Evolutionary conservation across 1,140 invertebrate species (phyloP).

Genomic region (Onthophagus taurus): DNA sequence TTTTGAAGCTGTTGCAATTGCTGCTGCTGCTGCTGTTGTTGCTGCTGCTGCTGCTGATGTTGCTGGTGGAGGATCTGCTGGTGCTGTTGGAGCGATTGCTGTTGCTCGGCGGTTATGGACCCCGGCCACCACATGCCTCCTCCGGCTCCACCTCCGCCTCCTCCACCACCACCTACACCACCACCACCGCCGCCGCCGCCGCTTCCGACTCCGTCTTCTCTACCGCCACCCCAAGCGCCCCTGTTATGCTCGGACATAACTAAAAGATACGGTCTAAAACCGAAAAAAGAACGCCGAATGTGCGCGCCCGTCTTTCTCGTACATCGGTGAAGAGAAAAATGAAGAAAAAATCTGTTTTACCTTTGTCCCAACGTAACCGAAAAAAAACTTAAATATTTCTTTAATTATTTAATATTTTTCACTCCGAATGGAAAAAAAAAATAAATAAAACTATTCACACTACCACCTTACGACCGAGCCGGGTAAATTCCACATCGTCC

Average conservation of each 20-base stretch:
- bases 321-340: neutral
- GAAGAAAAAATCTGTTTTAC: neutral
- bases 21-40: conserved; percentile 30
- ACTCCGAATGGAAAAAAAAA: too few species aligned
- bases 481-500: too few species aligned
- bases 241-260: conserved; percentile 37
- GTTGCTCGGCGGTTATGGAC: conserved; percentile 41
- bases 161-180: conserved; percentile 48
- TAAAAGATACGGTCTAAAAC: too few species aligned
- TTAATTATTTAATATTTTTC: too few species aligned
- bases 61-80: conserved; percentile 34
- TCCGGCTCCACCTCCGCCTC: conserved; percentile 47
- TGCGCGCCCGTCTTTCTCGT: too few species aligned
- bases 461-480: too few species aligned
- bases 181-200: conserved; percentile 51
- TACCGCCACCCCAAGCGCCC: conserved; percentile 52
- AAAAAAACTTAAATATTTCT: too few species aligned
- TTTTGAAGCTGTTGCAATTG: conserved; percentile 30
- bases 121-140: conserved; percentile 52
- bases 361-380: too few species aligned
- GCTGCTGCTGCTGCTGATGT: conserved; percentile 24
- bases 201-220: conserved; percentile 50
- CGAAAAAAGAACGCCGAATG: too few species aligned
- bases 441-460: too few species aligned
- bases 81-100: conserved; percentile 43